Evolutionary conservation across 1,140 invertebrate species (phyloP).

Genomic region (Drosophila parabipectinata): DNA sequence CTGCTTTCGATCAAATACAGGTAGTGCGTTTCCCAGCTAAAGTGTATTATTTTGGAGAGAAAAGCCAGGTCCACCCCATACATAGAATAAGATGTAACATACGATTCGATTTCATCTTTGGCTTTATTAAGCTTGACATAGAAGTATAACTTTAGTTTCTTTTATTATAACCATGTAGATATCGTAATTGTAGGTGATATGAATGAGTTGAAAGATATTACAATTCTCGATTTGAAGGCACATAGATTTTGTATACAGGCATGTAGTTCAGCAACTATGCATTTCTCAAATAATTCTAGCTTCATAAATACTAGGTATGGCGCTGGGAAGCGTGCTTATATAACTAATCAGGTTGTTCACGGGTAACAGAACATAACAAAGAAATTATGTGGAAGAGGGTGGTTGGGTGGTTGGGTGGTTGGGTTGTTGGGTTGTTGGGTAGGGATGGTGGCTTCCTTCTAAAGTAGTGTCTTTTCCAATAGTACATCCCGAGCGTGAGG

Average conservation of each 20-base stretch:
- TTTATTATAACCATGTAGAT: slow-evolving; percentile 22
- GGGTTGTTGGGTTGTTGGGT: not conserved
- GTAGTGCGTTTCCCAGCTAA: not conserved
- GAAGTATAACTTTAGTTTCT: slow-evolving; percentile 26
- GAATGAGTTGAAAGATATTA: slow-evolving; percentile 10
- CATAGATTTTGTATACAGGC: slow-evolving; percentile 8
- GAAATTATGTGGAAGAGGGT: slow-evolving; percentile 15
- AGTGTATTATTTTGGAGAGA: not conserved
- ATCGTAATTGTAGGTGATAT: slow-evolving; percentile 15
- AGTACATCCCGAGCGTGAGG: slow-evolving; percentile 32
- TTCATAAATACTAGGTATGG: slow-evolving; percentile 51
- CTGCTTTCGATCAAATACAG: not conserved
- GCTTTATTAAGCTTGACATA: slow-evolving; percentile 58
- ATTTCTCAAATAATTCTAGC: slow-evolving; percentile 3
- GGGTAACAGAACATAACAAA: slow-evolving; percentile 31
- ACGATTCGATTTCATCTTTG: slow-evolving; percentile 45
- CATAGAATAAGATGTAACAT: not conserved
- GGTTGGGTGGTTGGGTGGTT: not conserved
- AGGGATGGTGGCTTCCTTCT: not conserved
- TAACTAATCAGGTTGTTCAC: slow-evolving; percentile 45
- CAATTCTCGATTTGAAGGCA: slow-evolving; percentile 32
- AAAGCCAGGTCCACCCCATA: not conserved
- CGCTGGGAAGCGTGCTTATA: slow-evolving; percentile 31
- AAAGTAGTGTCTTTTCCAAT: slow-evolving; percentile 50
- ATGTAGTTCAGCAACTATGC: too few relatives aligned